A percentile compares a stretch with the other conserved stretches of the same genome.
Conservation (phyloP, 1,140 invertebrate genomes). For the Chironomus tepperi region DNA sequence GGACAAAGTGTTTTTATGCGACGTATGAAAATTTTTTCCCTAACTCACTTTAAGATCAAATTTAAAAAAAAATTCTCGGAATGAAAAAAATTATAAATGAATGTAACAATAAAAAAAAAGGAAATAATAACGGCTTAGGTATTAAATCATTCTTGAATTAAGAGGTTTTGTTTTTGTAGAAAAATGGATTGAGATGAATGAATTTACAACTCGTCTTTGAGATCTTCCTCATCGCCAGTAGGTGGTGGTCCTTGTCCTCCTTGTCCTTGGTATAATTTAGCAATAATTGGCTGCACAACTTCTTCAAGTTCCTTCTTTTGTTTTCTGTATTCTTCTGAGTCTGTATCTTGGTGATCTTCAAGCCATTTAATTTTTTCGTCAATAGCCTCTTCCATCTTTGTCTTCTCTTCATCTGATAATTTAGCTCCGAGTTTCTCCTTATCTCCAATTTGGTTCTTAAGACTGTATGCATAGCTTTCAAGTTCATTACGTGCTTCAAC, state of each 20-base stretch:
- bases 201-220: conserved; percentile 79
- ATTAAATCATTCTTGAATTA: too few relatives aligned
- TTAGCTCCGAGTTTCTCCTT: conserved; percentile 98
- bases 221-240: conserved; percentile 61
- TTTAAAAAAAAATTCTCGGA: neutral
- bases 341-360: conserved; percentile 90
- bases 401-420: conserved; percentile 81
- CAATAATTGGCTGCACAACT: conserved; percentile 94
- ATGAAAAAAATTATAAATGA: neutral
- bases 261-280: conserved; percentile 88
- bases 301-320: conserved; percentile 97
- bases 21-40: neutral
- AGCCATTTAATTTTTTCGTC: conserved; percentile 98
- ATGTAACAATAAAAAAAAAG: neutral
- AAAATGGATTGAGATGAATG: neutral
- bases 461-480: conserved; percentile 94
- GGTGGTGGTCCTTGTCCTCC: conserved; percentile 65
- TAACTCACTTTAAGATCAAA: neutral
- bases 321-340: conserved; percentile 88
- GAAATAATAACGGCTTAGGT: neutral
- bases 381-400: conserved; percentile 91
- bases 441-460: conserved; percentile 95
- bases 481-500: conserved; percentile 93
- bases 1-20: neutral
- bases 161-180: neutral